phyloP scores from a whole-genome alignment of 2,797 vertebrate species.

The Chanos chanos region DNA sequence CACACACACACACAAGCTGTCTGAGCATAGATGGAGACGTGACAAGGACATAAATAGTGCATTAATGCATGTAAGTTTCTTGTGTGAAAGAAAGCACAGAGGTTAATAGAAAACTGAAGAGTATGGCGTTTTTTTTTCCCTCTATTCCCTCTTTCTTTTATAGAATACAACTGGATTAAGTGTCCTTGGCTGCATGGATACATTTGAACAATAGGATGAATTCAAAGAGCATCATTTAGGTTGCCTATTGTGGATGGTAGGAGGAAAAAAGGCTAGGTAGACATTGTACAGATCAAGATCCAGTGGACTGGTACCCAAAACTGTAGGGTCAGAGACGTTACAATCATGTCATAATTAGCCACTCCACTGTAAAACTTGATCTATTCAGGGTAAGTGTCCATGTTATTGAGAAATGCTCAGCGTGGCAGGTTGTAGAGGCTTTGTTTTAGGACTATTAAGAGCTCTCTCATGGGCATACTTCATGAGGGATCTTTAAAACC shows the following conservation, averaged over 20 bases:
- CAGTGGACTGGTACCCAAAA: no score
- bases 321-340: no score
- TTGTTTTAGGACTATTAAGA: no score
- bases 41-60: constrained; percentile 51
- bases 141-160: constrained; percentile 33
- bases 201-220: neutral
- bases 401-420: no score
- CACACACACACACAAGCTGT: neutral
- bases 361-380: no score
- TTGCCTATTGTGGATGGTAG: no score
- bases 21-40: constrained; percentile 56
- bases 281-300: no score
- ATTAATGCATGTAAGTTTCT: constrained; percentile 61
- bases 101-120: constrained; percentile 71
- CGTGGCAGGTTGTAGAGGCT: no score
- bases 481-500: neutral
- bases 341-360: no score
- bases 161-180: neutral
- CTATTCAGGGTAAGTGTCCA: no score
- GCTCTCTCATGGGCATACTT: no score
- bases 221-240: neutral
- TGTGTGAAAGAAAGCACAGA: constrained; percentile 57
- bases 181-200: neutral
- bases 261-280: no score
- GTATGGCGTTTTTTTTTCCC: constrained; percentile 66